Base-by-base conservation (phyloP, 2,888 invertebrate species). In the Himalopsyche japonica region DNA sequence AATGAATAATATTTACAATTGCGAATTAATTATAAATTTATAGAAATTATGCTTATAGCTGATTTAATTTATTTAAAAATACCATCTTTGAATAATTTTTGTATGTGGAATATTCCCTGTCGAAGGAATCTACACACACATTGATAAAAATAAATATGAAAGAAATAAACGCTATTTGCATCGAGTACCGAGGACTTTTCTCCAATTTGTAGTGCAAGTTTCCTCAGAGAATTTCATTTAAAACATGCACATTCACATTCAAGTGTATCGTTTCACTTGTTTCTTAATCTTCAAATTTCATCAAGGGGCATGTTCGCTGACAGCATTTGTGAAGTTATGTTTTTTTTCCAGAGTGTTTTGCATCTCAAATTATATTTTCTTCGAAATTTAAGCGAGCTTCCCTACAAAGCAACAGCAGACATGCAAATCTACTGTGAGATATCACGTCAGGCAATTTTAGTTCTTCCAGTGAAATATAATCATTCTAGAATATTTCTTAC, bases 261-360 rank as follows among this genome's bases (percentile, higher is more conserved):
- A 32, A 76, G 30, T n/a, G 76, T 34, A 30, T 32, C 76, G 76
- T n/a, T 57, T 57, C 32, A 81, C 79, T 82, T 64, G 84, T 79
- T 80, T 76, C 81, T 81, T 84, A 84, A 84, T 84, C 84, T 84
- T 81, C 79, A 79, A 82, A 84, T 84, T 84, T 84, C 84, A 84
- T 84, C 84, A 84, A 37, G 80, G 76, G 70, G 34, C 83, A 76
- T 57, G 70, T 81, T 77, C 24, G 64, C 78, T 37, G 78, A 84
- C 79, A 82, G 43, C 84, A 48, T 37, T n/a, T 43, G 70, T 12
- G 24, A 49, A 81, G 78, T 70, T 81, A 81, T 79, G 43, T 24
- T n/a, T 49, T 76, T 80, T 43, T 47, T 84, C n/a, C 81, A 76
- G 47, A 49, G n/a, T 78, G 78, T 81, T 79, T 79, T 84, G 84